These are phyloP conservation scores for Pelecanoides urinatrix DNA, from an alignment of 2,113 vertebrate genomes.

Conservation along the genomic window DNA sequence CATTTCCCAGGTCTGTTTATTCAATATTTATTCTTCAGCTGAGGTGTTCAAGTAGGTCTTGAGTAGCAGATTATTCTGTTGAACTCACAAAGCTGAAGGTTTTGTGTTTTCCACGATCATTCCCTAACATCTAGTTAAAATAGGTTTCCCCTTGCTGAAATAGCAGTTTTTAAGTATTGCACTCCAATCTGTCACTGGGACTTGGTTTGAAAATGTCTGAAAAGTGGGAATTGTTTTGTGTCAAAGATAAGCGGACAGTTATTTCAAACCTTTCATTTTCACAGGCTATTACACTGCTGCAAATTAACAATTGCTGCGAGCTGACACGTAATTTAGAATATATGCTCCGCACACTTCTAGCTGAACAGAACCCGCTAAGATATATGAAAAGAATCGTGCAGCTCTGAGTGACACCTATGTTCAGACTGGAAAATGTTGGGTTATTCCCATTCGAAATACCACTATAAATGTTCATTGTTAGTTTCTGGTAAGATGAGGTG, in stretches of 20 bases:
- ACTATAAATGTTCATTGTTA: neutral
- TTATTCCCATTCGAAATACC: constrained; percentile 20
- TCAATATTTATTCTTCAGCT: neutral
- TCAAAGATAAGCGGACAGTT: constrained; percentile 24
- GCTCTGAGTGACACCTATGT: neutral
- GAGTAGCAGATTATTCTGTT: neutral
- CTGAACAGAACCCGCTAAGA: neutral
- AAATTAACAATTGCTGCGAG: constrained; percentile 39
- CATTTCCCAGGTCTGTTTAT: neutral
- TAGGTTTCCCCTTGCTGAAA: constrained; percentile 6
- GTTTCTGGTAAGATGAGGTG: neutral
- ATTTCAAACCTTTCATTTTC: constrained; percentile 55
- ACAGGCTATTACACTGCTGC: constrained; percentile 35
- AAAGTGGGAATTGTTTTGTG: constrained; percentile 48
- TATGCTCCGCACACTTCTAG: neutral
- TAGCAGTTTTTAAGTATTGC: neutral
- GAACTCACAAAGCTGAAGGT: neutral
- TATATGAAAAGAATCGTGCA: neutral
- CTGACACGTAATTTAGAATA: constrained; percentile 40
- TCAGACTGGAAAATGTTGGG: neutral
- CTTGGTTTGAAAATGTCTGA: constrained; percentile 35
- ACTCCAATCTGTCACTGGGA: constrained; percentile 12
- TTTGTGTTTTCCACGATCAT: neutral
- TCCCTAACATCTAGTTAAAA: constrained; percentile 11
- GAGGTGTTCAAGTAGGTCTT: neutral